Evolutionary conservation across 2,888 invertebrate genomes (phyloP).

Genomic region (Dynastes tityus): DNA sequence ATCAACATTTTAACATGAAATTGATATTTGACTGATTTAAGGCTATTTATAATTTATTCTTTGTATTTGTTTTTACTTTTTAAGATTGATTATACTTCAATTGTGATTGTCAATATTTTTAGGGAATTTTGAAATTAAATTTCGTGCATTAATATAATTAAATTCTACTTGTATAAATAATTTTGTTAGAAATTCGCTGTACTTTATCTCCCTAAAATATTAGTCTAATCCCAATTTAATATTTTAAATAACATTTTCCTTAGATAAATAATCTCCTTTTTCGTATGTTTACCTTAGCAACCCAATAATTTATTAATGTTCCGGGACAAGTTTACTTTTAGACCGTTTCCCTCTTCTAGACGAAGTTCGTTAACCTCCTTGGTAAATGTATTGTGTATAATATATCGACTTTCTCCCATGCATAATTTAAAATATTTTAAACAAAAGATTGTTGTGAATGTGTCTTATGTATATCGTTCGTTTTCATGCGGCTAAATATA

Average conservation of each 20-base stretch:
- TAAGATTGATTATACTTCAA: too few relatives aligned
- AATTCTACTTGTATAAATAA: too few relatives aligned
- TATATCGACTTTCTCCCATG: slow-evolving; percentile 7
- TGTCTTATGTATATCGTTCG: neutral
- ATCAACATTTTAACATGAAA: too few relatives aligned
- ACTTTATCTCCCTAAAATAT: neutral
- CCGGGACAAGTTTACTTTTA: too few relatives aligned
- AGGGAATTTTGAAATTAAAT: too few relatives aligned
- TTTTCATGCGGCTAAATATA: neutral
- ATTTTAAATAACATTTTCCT: neutral
- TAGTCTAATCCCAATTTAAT: neutral
- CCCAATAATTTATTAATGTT: too few relatives aligned
- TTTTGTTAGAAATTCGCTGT: neutral
- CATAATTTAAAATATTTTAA: slow-evolving; percentile 10
- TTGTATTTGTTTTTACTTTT: too few relatives aligned
- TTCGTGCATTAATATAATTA: too few relatives aligned
- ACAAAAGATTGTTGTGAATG: slow-evolving; percentile 2
- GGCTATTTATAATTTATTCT: too few relatives aligned
- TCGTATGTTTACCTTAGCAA: neutral
- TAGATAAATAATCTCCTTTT: neutral
- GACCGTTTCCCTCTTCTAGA: too few relatives aligned
- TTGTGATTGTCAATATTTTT: too few relatives aligned
- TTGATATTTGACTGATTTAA: too few relatives aligned
- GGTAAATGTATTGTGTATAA: neutral
- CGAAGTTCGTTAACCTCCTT: neutral